phyloP scores from a whole-genome alignment of 2,113 vertebrate genomes.

The Gymnobelideus leadbeateri region DNA sequence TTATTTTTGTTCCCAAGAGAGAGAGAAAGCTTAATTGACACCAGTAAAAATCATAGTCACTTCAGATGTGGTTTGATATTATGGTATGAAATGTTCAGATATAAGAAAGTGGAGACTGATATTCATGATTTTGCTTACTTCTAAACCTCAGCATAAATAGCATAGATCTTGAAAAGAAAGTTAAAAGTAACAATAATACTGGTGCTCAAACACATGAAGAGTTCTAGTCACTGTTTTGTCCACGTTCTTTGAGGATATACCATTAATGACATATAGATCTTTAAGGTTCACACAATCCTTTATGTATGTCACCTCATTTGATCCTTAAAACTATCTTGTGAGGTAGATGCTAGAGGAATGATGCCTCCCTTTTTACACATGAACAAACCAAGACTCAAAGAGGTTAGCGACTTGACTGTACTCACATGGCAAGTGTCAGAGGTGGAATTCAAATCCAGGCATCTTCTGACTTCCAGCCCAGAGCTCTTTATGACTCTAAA shows the following conservation, averaged over 20 bases:
- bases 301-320: not conserved
- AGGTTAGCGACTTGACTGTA: not conserved
- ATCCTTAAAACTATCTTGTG: not conserved
- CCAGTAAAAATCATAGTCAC: slow-evolving; percentile 13
- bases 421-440: not conserved
- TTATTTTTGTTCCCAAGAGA: not conserved
- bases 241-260: not conserved
- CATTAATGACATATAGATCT: not conserved
- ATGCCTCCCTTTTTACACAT: not conserved
- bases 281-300: not conserved
- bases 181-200: not conserved
- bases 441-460: not conserved
- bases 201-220: not conserved
- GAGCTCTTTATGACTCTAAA: not conserved
- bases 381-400: not conserved
- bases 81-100: not conserved
- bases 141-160: slow-evolving; percentile 13
- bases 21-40: slow-evolving; percentile 58
- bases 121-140: slow-evolving; percentile 10
- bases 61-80: not conserved
- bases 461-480: not conserved
- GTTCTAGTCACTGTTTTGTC: not conserved
- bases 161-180: not conserved
- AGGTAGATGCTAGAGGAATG: not conserved
- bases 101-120: not conserved